These are phyloP conservation scores for Salpingus planirostris DNA, from an alignment of 2,888 invertebrate species.

Conservation along the genomic window DNA sequence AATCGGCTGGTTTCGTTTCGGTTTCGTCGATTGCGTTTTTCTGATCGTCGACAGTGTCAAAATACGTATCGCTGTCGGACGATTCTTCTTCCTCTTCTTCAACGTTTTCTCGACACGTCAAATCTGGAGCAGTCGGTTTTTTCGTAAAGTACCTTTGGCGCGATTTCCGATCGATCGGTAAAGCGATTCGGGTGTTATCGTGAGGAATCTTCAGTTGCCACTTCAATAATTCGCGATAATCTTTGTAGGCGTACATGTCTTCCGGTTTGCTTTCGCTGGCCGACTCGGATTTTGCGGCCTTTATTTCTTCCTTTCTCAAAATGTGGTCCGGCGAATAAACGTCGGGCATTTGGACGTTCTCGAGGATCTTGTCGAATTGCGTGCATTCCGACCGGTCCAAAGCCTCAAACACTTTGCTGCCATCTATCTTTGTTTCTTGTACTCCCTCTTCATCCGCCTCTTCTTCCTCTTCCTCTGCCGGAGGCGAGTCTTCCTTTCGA, in stretches of 20 bases:
- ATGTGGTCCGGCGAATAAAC: too few species aligned
- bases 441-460: not conserved
- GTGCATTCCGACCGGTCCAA: slow-evolving; percentile 1
- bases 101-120: slow-evolving; percentile 10
- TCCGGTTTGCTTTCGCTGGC: slow-evolving; percentile 2
- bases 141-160: too few species aligned
- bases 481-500: too few species aligned
- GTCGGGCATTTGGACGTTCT: slow-evolving; percentile 1
- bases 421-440: too few species aligned
- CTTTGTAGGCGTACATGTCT: slow-evolving; percentile 14
- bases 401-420: too few species aligned
- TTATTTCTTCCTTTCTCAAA: too few species aligned
- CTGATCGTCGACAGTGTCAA: slow-evolving; percentile 3
- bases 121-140: too few species aligned
- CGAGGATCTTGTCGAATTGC: slow-evolving; percentile 6
- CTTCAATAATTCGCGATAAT: slow-evolving; percentile 30
- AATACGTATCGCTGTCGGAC: slow-evolving; percentile 10
- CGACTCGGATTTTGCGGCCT: not conserved
- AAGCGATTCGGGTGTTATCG: slow-evolving; percentile 24
- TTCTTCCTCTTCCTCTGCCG: not conserved
- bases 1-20: slow-evolving; percentile 20
- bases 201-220: slow-evolving; percentile 28
- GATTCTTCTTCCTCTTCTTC: slow-evolving; percentile 17
- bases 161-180: slow-evolving; percentile 20
- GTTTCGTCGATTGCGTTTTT: slow-evolving; percentile 18